These are phyloP conservation scores for Malacoraja senta DNA, from an alignment of 2,797 vertebrate species.

Conservation along the genomic window DNA sequence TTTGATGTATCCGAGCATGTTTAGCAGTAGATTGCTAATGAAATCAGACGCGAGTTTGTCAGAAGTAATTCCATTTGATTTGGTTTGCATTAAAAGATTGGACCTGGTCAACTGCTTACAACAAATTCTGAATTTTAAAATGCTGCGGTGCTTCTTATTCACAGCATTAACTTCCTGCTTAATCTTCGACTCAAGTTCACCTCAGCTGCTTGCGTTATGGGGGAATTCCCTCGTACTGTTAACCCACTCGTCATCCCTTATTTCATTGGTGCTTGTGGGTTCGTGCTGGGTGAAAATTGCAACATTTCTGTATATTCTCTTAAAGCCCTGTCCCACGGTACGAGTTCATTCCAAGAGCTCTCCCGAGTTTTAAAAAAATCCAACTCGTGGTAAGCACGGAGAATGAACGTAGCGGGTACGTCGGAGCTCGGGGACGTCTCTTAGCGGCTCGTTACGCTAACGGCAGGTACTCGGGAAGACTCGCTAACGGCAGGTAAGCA, in stretches of 20 bases:
- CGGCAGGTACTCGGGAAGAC: too few relatives aligned
- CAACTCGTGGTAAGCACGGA: too few relatives aligned
- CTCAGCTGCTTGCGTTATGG: background rate
- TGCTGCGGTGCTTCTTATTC: background rate
- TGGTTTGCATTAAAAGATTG: background rate
- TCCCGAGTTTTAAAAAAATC: too few relatives aligned
- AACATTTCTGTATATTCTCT: too few relatives aligned
- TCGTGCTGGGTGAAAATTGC: background rate
- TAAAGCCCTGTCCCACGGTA: too few relatives aligned
- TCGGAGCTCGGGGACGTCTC: too few relatives aligned
- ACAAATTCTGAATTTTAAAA: conserved; percentile 6
- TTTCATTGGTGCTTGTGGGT: background rate
- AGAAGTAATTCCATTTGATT: conserved; percentile 1
- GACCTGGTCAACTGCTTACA: background rate
- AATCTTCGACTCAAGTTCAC: background rate
- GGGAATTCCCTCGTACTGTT: background rate
- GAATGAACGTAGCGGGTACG: too few relatives aligned
- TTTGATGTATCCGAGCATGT: conserved; percentile 13
- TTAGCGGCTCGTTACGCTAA: too few relatives aligned
- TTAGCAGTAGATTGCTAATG: background rate
- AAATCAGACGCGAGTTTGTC: background rate
- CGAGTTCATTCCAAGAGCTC: too few relatives aligned
- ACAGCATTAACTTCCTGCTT: background rate
- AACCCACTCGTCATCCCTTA: background rate
- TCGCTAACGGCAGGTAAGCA: too few relatives aligned